Evolutionary conservation across 2,113 vertebrate species (phyloP), one percentile per base, ranked within the genome.

Genomic region (Ceyx margarethae): DNA sequence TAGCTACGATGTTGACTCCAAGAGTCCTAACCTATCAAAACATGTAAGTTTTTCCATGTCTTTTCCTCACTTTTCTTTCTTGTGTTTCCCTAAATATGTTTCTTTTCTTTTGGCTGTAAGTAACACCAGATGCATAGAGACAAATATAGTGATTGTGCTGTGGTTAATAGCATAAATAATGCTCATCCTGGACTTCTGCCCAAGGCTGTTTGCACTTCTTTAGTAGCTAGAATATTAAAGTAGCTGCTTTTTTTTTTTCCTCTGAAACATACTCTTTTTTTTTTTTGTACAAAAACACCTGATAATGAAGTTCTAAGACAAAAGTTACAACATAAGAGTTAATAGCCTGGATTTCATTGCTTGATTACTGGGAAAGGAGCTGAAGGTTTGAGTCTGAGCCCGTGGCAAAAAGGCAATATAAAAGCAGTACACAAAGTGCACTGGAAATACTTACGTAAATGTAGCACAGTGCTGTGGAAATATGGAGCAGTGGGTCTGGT

Each of bases 1-100:
- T 89, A 99, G 99, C 97, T 99, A 99, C 35, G 99, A 99, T 89
- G 99, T 99, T 54, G 99, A 99, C 96, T 99, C 99, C 5, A 99
- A 99, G 97, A 99, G 99, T 50, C 98, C 98, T 91, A 99, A 99
- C 95, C 98, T 99, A 50, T 99, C 99, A 31, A 99, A 99, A 96
- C 99, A 99, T 67, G 99, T 99, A 97, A 99, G 99, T 91, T 66
- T 54, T 89, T 57, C n/a, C 40, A 90, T 2, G 1, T n/a, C 16
- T 56, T 56, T 56, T 56, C 28, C 53, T 54, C 28, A 18, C 28
- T 29, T 29, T 54, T 54, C 16, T 69, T 84, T 53, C 40, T 50
- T 85, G 25, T 91, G 12, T 23, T 53, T 91, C 85, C 54, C 35
- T 69, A 65, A 71, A 56, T 74, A 6, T 15, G 9, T 68, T 53